Evolutionary conservation across 2,888 invertebrate genomes (phyloP).

Genomic region (Parasteatoda lunata): DNA sequence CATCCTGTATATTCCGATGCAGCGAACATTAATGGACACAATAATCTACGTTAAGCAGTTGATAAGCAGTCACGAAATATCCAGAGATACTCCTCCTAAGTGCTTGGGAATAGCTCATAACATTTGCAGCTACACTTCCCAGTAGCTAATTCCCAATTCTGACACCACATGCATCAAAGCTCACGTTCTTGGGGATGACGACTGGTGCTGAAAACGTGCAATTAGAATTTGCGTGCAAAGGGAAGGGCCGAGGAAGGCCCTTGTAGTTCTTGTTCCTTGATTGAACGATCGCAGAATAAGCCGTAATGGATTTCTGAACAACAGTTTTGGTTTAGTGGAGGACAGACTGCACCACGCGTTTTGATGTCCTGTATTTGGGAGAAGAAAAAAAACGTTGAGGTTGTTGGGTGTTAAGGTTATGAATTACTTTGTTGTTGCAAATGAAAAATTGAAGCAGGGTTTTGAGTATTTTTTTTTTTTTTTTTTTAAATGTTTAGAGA

Average conservation of each 20-base stretch:
- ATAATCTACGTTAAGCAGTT: background rate
- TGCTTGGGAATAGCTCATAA: slow-evolving; percentile 2
- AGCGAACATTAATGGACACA: background rate
- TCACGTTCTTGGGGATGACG: background rate
- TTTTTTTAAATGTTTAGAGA: too few species aligned
- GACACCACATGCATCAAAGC: background rate
- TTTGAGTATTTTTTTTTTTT: too few species aligned
- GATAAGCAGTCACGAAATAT: background rate
- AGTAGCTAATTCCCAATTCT: slow-evolving; percentile 2
- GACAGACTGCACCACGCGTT: background rate
- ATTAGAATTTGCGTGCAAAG: background rate
- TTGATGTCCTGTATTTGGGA: too few species aligned
- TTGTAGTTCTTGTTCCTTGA: slow-evolving; percentile 5
- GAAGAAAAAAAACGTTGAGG: too few species aligned
- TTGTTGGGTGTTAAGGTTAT: too few species aligned
- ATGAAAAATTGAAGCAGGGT: too few species aligned
- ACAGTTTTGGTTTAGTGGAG: background rate
- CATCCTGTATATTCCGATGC: background rate
- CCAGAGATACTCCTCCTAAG: background rate
- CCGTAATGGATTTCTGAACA: slow-evolving; percentile 3
- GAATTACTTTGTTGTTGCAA: too few species aligned
- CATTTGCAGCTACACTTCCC: background rate
- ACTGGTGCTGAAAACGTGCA: slow-evolving; percentile 5
- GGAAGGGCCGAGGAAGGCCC: background rate
- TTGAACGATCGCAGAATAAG: background rate